These are phyloP conservation scores for Columba guinea DNA, from an alignment of 2,797 vertebrate species.

Conservation along the genomic window DNA sequence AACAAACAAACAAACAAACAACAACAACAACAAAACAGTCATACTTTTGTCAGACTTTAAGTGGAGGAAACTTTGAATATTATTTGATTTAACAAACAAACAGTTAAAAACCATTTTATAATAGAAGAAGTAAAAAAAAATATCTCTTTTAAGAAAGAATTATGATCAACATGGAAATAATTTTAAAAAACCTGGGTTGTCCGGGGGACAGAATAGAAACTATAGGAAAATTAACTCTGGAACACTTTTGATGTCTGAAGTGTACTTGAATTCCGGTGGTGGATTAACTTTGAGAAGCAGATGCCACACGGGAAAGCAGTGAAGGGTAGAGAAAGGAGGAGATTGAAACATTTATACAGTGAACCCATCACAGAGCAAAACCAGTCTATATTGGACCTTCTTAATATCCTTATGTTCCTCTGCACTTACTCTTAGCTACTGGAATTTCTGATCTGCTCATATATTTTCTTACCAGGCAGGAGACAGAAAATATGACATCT, in stretches of 20 bases:
- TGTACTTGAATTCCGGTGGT: not conserved
- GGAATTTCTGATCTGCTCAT: not conserved
- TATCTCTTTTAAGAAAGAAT: not conserved
- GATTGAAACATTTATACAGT: not conserved
- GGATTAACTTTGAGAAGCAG: not conserved
- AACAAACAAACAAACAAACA: not conserved
- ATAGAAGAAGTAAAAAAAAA: not conserved
- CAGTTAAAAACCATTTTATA: accelerated
- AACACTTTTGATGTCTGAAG: not conserved
- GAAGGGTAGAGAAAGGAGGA: not conserved
- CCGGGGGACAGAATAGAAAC: not conserved
- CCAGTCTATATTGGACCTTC: not conserved
- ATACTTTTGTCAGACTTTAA: not conserved
- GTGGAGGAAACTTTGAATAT: not conserved
- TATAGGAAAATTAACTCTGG: not conserved
- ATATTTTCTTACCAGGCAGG: not conserved
- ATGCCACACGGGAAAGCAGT: not conserved
- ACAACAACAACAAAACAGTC: too few species aligned
- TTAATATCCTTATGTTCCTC: not conserved
- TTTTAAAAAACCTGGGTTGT: not conserved
- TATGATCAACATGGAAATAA: not conserved
- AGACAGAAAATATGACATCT: not conserved
- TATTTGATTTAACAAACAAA: not conserved
- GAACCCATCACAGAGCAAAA: not conserved
- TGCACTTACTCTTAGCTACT: not conserved